Conservation (phyloP, 2,113 vertebrate species). For the Colinus virginianus region DNA sequence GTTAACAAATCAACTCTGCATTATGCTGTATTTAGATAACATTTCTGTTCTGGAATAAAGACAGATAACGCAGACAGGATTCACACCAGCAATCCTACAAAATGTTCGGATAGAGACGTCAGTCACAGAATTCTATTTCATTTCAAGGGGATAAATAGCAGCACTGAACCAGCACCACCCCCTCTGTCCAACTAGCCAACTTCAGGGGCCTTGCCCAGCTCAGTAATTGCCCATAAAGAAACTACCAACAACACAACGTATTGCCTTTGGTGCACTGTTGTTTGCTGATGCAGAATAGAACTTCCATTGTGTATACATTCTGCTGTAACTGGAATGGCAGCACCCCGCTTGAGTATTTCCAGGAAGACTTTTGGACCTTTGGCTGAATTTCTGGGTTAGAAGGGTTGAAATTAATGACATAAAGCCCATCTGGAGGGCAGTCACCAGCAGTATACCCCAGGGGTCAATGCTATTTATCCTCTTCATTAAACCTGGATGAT, state of each 20-base stretch:
- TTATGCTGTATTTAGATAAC: not conserved
- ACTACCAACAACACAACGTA: not conserved
- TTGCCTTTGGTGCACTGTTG: not conserved
- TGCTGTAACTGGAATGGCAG: too few species aligned
- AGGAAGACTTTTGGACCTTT: not conserved
- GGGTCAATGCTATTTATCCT: conserved; percentile 32
- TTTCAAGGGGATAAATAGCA: not conserved
- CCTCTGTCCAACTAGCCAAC: not conserved
- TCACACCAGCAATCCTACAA: not conserved
- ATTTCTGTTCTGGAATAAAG: not conserved
- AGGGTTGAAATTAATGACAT: not conserved
- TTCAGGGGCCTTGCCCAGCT: rapidly evolving
- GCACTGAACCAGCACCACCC: not conserved
- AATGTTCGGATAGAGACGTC: not conserved
- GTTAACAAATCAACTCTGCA: not conserved
- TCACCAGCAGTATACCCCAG: not conserved
- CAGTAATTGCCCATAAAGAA: not conserved
- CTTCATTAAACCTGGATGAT: conserved; percentile 32
- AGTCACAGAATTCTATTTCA: not conserved
- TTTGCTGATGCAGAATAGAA: not conserved
- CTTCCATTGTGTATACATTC: not conserved
- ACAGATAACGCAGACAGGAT: not conserved
- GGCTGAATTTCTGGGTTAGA: not conserved
- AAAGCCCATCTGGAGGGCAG: not conserved
- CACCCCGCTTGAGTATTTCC: not conserved